phyloP scores from a whole-genome alignment of 1,140 invertebrate species.

The Drosophila elegans region DNA sequence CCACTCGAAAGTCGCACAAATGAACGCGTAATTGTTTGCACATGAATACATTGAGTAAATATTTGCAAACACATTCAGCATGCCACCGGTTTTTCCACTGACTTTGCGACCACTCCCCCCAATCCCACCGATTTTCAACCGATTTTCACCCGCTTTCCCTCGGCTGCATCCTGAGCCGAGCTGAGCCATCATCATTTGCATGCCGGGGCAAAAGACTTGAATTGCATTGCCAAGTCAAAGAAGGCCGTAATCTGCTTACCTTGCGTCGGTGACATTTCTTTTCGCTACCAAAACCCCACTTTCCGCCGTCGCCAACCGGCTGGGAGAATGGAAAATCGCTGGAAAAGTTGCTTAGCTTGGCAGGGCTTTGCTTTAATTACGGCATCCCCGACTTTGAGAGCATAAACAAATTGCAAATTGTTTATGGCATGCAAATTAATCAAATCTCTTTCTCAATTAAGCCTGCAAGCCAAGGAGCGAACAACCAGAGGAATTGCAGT shows the following conservation, averaged over 20 bases:
- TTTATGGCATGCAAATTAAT: conserved; percentile 81
- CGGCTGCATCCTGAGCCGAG: conserved; percentile 31
- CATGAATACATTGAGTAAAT: conserved; percentile 80
- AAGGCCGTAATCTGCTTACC: conserved; percentile 79
- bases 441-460: conserved; percentile 80
- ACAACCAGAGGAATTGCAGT: background rate
- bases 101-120: conserved; percentile 14
- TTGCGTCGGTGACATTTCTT: conserved; percentile 65
- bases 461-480: conserved; percentile 32
- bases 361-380: conserved; percentile 78
- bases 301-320: background rate
- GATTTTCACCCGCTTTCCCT: conserved; percentile 4
- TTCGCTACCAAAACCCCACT: conserved; percentile 2
- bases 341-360: conserved; percentile 52
- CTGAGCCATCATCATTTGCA: conserved; percentile 47
- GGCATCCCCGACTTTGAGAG: conserved; percentile 64
- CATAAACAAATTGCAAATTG: conserved; percentile 82
- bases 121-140: conserved; percentile 11
- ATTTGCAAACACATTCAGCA: conserved; percentile 65
- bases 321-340: conserved; percentile 26
- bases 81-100: background rate
- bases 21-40: conserved; percentile 81
- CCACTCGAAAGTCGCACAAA: conserved; percentile 72
- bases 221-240: conserved; percentile 77
- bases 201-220: conserved; percentile 51